phyloP scores from a whole-genome alignment of 1,140 invertebrate species.

The Ylistrum balloti region DNA sequence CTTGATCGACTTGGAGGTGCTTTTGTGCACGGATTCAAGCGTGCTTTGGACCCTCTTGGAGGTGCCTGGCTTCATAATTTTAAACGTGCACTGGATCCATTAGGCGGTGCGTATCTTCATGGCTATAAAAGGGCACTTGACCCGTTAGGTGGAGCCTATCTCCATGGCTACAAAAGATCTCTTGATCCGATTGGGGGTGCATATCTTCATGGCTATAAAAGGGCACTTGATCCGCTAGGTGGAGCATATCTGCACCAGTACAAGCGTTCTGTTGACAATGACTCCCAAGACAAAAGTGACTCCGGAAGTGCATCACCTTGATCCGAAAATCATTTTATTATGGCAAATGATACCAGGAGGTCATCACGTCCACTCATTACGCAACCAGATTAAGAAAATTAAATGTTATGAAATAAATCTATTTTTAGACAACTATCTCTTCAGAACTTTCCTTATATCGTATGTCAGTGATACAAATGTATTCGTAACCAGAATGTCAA shows the following conservation, averaged over 20 bases:
- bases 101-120: slow-evolving; percentile 22
- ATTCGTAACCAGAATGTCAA: too few species aligned
- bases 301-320: neutral
- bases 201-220: slow-evolving; percentile 48
- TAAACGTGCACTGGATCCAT: slow-evolving; percentile 45
- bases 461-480: neutral
- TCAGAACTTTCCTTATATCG: neutral
- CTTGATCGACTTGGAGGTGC: neutral
- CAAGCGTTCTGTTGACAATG: slow-evolving; percentile 35
- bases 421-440: slow-evolving; percentile 27
- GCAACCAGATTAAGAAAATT: neutral
- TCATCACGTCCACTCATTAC: neutral
- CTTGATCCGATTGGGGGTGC: slow-evolving; percentile 49
- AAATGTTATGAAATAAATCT: slow-evolving; percentile 7
- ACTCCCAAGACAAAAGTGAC: neutral
- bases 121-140: slow-evolving; percentile 48
- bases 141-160: slow-evolving; percentile 44
- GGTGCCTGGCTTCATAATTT: slow-evolving; percentile 47
- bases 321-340: neutral
- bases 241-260: slow-evolving; percentile 47
- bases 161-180: slow-evolving; percentile 50
- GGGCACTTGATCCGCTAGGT: slow-evolving; percentile 50
- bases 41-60: neutral
- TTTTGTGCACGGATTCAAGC: neutral
- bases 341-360: neutral